Evolutionary conservation across 2,113 vertebrate species (phyloP), one percentile per base, ranked within the genome.

Genomic region (Thryonomys swinderianus): DNA sequence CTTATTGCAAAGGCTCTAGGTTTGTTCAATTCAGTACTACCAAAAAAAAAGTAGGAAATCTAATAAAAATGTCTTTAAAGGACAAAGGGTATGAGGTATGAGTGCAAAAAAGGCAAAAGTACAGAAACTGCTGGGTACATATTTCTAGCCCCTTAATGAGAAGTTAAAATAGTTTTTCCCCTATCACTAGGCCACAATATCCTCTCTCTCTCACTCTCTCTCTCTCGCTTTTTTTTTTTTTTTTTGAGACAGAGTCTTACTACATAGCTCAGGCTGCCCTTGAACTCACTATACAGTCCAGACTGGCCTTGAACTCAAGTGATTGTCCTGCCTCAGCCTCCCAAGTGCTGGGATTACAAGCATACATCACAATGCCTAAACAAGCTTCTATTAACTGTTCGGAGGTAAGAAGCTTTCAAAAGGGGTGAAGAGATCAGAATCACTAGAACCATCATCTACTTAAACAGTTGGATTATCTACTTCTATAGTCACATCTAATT

Each of bases 51-150:
- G 7, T 40, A 25, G 42, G 37, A 30, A 40, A 71, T 45, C 42
- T 67, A 87, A 40, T 34, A 74, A 64, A 88, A 93, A 76, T 42
- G 32, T 59, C 66, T 87, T 95, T 90, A 69, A 48, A n/a, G 30
- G 86, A 27, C 71, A 74, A 74, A 7, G 25, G 13, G 37, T 37
- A 53, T 32, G 34, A 37, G 32, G 81, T n/a, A n/a, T n/a, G n/a
- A n/a, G n/a, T n/a, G 37, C 67, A 85, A 30, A 91, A 6, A 80
- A 2, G 10, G 45, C 17, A 88, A 25, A 10, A 67, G 34, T 53
- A 82, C 82, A 85, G 34, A 42, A 86, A 61, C 12, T 55, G 4
- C 13, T 61, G 25, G 3, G 74, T 76, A 71, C 25, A 57, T 18
- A 11, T 55, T 78, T 51, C 57, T 67, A 62, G 13, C 3, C 12